Base-by-base conservation (phyloP, 2,113 vertebrate species). In the Riparia riparia region DNA sequence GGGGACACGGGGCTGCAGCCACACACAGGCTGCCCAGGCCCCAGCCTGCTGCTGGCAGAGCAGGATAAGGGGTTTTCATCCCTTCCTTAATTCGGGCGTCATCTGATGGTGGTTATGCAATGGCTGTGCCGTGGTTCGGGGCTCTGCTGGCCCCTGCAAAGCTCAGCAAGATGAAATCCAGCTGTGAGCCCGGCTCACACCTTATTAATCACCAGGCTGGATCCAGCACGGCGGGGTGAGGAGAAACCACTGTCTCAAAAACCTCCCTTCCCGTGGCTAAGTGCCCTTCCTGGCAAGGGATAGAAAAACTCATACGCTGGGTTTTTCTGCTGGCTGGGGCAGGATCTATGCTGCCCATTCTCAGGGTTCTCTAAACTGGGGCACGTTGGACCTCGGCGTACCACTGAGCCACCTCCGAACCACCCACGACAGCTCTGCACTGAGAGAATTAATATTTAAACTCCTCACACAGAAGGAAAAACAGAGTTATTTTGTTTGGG, bases 151-250 rank as follows among this genome's bases (percentile, higher is more conserved):
- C 71, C 86, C 57, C 91, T 50, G 76, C 51, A 17, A 26, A 9
- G 6, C 89, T 73, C 22, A 2, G 32, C 82, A 58, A 54, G 69
- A 76, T 37, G 81, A 89, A 93, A 93, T 76, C 84, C 93, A 94
- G 93, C 95, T 93, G 94, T 63, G 66, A 54, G 91, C 63, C 32
- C 58, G 3, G 85, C 93, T 96, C 60, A 3, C 93, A 95, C 87
- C 87, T 96, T 92, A 95, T 97, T 93, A 92, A 95, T 95, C 96
- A 90, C 79, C 31, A 49, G 13, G n/a, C 13, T 34, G 85, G 90
- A 80, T 47, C 71, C 90, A 80, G 92, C 79, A 76, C 54, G 14
- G 70, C 2, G 1, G 74, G 91, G 50, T 65, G 87, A 85, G 57
- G 90, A 65, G 57, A 95, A 95, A 86, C 73, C 91, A 39, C 96